phyloP scores from a whole-genome alignment of 2,113 vertebrate species.

The Pangasianodon hypophthalmus region DNA sequence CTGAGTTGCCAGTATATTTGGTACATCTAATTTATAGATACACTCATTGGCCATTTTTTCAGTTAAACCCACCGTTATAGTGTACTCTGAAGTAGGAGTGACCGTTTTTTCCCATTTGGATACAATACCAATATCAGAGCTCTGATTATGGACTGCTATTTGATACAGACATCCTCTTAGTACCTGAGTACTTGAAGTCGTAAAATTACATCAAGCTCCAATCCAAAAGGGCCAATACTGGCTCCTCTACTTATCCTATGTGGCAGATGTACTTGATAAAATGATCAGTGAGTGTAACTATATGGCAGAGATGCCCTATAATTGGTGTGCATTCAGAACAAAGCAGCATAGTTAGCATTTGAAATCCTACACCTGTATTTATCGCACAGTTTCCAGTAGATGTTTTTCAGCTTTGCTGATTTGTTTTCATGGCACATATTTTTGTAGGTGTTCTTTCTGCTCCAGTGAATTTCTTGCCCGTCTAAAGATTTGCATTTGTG shows the following conservation, averaged over 20 bases:
- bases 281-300: neutral
- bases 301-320: neutral
- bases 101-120: neutral
- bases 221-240: neutral
- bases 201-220: neutral
- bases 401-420: neutral
- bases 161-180: neutral
- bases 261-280: neutral
- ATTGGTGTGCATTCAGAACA: neutral
- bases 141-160: neutral
- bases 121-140: neutral
- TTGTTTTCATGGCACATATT: neutral
- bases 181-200: neutral
- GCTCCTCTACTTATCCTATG: neutral
- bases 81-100: neutral
- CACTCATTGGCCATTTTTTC: too few species aligned
- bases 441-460: neutral
- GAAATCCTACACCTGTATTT: neutral
- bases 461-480: neutral
- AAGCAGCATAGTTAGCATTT: neutral
- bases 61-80: neutral
- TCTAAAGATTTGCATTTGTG: constrained; percentile 9
- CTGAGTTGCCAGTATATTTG: neutral
- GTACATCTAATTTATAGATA: neutral
- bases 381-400: neutral